Percentiles rank a stretch among this genome's conserved stretches.
These are phyloP conservation scores for Apteryx mantelli DNA, from an alignment of 2,113 vertebrate genomes.

Conservation along the genomic window DNA sequence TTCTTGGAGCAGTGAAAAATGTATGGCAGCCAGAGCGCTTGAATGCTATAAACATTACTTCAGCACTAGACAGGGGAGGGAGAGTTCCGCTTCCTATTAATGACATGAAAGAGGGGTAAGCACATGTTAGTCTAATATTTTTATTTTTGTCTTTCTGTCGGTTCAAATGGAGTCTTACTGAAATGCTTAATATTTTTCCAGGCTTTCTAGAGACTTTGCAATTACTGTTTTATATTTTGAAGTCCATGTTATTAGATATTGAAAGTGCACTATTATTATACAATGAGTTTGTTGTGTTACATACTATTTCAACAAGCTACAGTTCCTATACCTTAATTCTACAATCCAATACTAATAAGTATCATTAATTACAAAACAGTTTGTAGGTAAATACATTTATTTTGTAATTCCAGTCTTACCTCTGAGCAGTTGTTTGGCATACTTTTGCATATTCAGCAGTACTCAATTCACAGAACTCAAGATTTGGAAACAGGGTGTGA, in stretches of 20 bases:
- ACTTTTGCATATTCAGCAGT: background rate
- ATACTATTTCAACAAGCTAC: background rate
- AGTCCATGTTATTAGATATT: background rate
- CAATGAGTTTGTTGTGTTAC: background rate
- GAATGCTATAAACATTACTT: slow-evolving; percentile 97
- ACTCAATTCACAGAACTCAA: background rate
- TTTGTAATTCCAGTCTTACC: background rate
- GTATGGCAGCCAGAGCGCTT: slow-evolving; percentile 96
- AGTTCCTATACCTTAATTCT: background rate
- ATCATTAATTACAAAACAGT: background rate
- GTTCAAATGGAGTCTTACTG: background rate
- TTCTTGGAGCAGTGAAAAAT: slow-evolving; percentile 96
- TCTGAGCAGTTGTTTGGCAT: background rate
- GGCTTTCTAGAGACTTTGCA: background rate
- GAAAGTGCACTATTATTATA: background rate
- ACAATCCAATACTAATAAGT: background rate
- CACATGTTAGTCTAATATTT: background rate
- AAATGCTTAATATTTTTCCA: background rate
- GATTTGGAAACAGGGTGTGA: background rate
- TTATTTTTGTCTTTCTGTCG: background rate
- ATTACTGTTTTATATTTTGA: background rate
- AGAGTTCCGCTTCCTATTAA: slow-evolving; percentile 96
- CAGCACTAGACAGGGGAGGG: slow-evolving; percentile 93
- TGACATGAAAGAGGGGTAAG: slow-evolving; percentile 98
- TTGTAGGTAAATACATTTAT: background rate